phyloP scores from a whole-genome alignment of 2,113 vertebrate genomes.

The Strigops habroptila region DNA sequence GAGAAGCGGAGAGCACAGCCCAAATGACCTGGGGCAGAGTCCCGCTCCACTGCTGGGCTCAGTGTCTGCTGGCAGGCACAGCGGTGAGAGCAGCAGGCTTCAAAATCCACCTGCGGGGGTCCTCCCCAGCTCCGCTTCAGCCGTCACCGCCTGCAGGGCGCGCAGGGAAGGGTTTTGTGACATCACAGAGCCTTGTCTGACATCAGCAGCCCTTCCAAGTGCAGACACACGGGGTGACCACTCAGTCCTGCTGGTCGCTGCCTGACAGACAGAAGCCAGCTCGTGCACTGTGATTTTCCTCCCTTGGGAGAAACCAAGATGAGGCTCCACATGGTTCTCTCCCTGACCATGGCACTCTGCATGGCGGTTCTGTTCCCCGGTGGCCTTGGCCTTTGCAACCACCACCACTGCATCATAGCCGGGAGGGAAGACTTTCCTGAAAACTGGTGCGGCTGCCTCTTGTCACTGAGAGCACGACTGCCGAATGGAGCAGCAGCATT shows the following conservation, averaged over 20 bases:
- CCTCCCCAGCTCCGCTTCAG: not conserved
- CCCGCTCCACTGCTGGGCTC: not conserved
- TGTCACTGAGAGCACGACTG: accelerated
- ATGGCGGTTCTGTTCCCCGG: not conserved
- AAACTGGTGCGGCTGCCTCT: not conserved
- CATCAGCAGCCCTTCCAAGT: accelerated
- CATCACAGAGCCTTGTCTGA: not conserved
- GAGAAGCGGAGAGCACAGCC: not conserved
- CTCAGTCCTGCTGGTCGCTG: accelerated
- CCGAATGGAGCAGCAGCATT: not conserved
- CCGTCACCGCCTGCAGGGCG: accelerated
- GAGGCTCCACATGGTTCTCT: not conserved
- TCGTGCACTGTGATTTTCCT: not conserved
- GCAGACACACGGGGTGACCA: not conserved
- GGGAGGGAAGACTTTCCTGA: not conserved
- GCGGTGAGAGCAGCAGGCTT: not conserved
- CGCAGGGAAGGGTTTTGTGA: not conserved
- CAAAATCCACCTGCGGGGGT: not conserved
- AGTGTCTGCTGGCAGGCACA: not conserved
- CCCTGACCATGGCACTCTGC: not conserved
- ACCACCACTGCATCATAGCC: not conserved
- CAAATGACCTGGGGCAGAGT: not conserved
- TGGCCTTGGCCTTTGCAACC: not conserved
- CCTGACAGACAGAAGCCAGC: not conserved
- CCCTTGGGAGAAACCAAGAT: not conserved